phyloP scores from a whole-genome alignment of 1,140 invertebrate genomes.

The Holotrichia oblita region DNA sequence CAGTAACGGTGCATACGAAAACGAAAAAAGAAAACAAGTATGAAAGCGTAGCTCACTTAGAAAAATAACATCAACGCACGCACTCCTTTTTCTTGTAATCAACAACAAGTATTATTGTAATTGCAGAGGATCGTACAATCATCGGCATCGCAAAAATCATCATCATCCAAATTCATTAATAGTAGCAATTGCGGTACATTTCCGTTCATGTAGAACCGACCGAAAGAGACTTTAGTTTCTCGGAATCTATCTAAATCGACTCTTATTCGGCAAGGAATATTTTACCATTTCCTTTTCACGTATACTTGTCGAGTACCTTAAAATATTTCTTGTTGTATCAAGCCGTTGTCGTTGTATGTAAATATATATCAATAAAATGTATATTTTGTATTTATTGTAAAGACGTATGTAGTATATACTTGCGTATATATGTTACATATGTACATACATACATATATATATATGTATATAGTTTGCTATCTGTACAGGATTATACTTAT shows the following conservation, averaged over 20 bases:
- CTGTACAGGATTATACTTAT: too few species aligned
- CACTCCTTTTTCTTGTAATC: slow-evolving; percentile 12
- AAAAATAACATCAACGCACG: slow-evolving; percentile 53
- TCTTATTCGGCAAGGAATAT: neutral
- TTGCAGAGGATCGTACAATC: slow-evolving; percentile 34
- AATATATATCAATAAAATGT: neutral
- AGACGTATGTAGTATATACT: neutral
- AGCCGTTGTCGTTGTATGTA: neutral
- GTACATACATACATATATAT: too few species aligned
- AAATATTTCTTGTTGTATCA: neutral
- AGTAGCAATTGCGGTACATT: slow-evolving; percentile 26
- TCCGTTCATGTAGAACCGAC: neutral
- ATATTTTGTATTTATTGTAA: slow-evolving; percentile 1
- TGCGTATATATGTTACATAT: neutral
- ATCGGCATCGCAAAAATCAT: slow-evolving; percentile 54
- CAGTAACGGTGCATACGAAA: too few species aligned
- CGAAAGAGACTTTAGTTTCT: too few species aligned
- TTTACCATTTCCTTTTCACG: too few species aligned
- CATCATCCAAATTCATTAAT: slow-evolving; percentile 46
- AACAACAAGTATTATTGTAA: neutral
- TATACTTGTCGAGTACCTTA: too few species aligned
- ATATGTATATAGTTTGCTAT: too few species aligned
- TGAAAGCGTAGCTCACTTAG: too few species aligned
- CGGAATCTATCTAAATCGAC: neutral
- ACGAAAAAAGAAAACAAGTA: too few species aligned